Percentiles rank a stretch among this genome's conserved stretches.
Evolutionary conservation across 2,797 vertebrate genomes (phyloP).

Genomic region (Hoplostethus atlanticus): DNA sequence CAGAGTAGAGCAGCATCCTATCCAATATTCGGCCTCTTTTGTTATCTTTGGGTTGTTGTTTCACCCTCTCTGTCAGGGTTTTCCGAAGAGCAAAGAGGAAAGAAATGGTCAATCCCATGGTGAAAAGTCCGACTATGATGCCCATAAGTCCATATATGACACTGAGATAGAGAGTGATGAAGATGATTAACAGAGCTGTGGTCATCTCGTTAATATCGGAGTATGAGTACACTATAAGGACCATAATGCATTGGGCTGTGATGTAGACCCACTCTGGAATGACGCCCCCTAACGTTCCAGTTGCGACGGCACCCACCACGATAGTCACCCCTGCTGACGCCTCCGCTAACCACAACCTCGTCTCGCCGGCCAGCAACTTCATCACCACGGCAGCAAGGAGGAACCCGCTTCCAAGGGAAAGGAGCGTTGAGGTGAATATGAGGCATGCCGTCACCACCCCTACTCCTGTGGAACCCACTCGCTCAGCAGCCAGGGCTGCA

Average conservation of each 20-base stretch:
- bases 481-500: constrained; percentile 40
- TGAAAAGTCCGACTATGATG: constrained; percentile 46
- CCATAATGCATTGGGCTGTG: constrained; percentile 51
- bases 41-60: constrained; percentile 22
- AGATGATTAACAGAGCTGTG: constrained; percentile 70
- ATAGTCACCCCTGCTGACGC: constrained; percentile 49
- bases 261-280: constrained; percentile 62
- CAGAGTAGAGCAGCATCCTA: constrained; percentile 69
- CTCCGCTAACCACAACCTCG: constrained; percentile 33
- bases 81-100: constrained; percentile 51
- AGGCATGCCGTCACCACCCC: constrained; percentile 62
- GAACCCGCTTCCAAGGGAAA: constrained; percentile 71
- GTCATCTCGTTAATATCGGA: constrained; percentile 71
- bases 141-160: constrained; percentile 65
- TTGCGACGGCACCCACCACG: constrained; percentile 51
- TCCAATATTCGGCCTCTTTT: constrained; percentile 50
- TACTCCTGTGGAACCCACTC: constrained; percentile 62
- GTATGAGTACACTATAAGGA: constrained; percentile 58
- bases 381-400: constrained; percentile 59
- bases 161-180: constrained; percentile 67
- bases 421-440: constrained; percentile 58
- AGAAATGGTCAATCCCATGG: constrained; percentile 47
- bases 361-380: constrained; percentile 47
- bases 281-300: constrained; percentile 52
- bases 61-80: constrained; percentile 38